Evolutionary conservation across 2,797 vertebrate species (phyloP).

Genomic region (Benthosema pterotum): DNA sequence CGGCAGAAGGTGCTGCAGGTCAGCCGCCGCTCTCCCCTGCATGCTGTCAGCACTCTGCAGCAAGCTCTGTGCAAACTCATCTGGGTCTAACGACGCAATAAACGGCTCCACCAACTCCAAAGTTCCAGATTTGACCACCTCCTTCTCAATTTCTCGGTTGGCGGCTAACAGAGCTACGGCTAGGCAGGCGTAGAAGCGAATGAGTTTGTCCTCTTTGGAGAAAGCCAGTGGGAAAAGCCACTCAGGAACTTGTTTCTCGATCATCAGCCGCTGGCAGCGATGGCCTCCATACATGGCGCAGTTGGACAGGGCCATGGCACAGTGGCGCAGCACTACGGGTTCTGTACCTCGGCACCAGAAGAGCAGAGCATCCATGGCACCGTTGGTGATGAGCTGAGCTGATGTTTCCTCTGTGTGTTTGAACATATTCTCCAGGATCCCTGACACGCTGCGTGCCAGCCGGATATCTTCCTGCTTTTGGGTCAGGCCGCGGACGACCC

Average conservation of each 20-base stretch:
- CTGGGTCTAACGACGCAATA: slow-evolving; percentile 91
- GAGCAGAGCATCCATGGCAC: slow-evolving; percentile 91
- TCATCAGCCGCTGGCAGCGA: slow-evolving; percentile 93
- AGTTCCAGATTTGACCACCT: slow-evolving; percentile 95
- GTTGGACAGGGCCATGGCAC: slow-evolving; percentile 92
- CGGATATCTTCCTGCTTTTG: slow-evolving; percentile 88
- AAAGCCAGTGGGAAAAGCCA: slow-evolving; percentile 98
- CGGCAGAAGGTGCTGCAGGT: slow-evolving; percentile 91
- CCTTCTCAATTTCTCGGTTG: slow-evolving; percentile 94
- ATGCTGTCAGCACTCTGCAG: slow-evolving; percentile 88
- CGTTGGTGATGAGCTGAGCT: slow-evolving; percentile 86
- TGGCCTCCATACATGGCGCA: slow-evolving; percentile 96
- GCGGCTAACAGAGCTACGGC: slow-evolving; percentile 91
- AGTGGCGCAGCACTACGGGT: slow-evolving; percentile 89
- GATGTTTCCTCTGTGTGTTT: slow-evolving; percentile 98
- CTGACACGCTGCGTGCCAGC: slow-evolving; percentile 88
- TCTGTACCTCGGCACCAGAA: slow-evolving; percentile 96
- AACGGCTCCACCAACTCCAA: slow-evolving; percentile 96
- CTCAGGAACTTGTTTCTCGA: slow-evolving; percentile 91
- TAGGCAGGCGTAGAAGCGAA: slow-evolving; percentile 93
- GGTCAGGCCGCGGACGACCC: slow-evolving; percentile 91
- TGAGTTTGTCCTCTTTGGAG: slow-evolving; percentile 91
- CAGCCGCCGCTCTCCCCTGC: slow-evolving; percentile 89
- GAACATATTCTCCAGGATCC: slow-evolving; percentile 99
- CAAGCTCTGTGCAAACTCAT: slow-evolving; percentile 86